These are phyloP conservation scores for Drosophila tani DNA, from an alignment of 1,140 invertebrate genomes.

Conservation along the genomic window DNA sequence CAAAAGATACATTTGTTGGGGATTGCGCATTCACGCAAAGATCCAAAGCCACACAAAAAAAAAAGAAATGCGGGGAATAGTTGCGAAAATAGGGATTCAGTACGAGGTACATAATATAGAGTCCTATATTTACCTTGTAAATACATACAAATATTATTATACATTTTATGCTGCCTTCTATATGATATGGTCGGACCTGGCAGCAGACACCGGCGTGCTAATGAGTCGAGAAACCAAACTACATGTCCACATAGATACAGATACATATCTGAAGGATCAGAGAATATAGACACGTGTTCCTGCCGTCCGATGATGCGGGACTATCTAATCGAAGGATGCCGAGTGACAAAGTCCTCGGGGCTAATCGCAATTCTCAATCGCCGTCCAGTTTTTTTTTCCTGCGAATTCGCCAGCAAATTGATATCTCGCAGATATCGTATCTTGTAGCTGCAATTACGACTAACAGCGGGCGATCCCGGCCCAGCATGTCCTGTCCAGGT, in stretches of 20 bases:
- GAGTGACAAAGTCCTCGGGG: constrained; percentile 8
- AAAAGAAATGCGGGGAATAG: background rate
- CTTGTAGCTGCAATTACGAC: constrained; percentile 55
- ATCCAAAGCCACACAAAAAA: constrained; percentile 12
- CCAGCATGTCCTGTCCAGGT: constrained; percentile 24
- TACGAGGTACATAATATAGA: background rate
- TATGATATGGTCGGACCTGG: no score
- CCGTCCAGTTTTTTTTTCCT: constrained; percentile 24
- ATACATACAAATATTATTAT: background rate
- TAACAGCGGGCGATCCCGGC: constrained; percentile 44
- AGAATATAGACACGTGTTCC: constrained; percentile 10
- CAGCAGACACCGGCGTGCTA: background rate
- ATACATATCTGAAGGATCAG: background rate
- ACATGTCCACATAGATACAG: constrained; percentile 2
- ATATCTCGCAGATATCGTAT: constrained; percentile 49
- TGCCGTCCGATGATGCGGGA: constrained; percentile 19
- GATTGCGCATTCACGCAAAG: background rate
- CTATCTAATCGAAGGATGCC: constrained; percentile 31
- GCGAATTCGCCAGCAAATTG: constrained; percentile 37
- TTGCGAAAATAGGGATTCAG: background rate
- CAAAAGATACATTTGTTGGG: constrained; percentile 6
- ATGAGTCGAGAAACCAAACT: constrained; percentile 1
- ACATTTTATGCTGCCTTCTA: background rate
- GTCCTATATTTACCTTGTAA: no score
- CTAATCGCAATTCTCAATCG: constrained; percentile 27